Conservation (phyloP, 2,888 invertebrate species). For the Leptopilina syphax region DNA sequence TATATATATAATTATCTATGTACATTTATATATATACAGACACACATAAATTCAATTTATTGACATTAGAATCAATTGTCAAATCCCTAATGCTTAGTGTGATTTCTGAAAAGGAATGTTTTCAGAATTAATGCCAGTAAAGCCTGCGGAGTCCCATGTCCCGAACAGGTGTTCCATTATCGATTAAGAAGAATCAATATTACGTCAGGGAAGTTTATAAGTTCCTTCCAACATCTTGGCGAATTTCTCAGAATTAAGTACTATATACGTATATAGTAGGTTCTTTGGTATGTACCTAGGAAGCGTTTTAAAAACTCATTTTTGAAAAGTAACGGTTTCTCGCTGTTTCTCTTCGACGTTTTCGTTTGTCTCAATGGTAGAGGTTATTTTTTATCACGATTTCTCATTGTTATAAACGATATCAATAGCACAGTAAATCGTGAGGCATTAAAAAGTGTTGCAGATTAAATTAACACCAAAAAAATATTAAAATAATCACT, state of each 20-base stretch:
- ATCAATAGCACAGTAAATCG: no score
- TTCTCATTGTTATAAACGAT: no score
- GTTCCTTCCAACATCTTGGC: conserved; percentile 15
- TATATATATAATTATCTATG: no score
- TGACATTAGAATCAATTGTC: conserved; percentile 20
- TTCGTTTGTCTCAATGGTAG: neutral
- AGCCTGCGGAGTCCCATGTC: conserved; percentile 8
- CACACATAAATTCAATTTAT: neutral
- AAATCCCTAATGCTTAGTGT: conserved; percentile 10
- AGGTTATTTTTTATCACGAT: no score
- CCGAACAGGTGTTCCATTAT: conserved; percentile 28
- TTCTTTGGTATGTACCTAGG: neutral
- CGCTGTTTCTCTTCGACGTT: no score
- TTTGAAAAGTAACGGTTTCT: neutral
- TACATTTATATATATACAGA: no score
- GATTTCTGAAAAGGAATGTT: conserved; percentile 9
- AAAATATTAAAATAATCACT: no score
- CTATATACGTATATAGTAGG: no score
- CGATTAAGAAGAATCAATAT: conserved; percentile 3
- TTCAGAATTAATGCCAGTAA: conserved; percentile 15
- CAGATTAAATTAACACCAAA: no score
- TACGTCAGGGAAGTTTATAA: neutral
- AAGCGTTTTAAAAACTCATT: conserved; percentile 9
- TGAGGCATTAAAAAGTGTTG: no score
- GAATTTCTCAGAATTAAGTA: neutral